These are phyloP conservation scores for Mesochorus sp. DNA, from an alignment of 2,888 invertebrate genomes.

Conservation along the genomic window DNA sequence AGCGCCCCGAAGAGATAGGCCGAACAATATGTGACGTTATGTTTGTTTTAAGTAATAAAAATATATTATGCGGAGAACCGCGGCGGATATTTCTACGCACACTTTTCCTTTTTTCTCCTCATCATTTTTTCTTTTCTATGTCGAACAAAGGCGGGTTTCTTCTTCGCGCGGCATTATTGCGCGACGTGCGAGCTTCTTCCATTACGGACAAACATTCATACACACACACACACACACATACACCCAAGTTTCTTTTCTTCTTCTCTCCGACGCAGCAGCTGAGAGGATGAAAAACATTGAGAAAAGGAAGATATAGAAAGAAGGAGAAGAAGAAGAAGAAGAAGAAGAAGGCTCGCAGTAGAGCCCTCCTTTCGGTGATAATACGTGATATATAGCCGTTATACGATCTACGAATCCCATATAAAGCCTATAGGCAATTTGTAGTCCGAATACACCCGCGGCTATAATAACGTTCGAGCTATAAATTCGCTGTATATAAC, in stretches of 20 bases:
- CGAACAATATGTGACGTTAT: constrained; percentile 48
- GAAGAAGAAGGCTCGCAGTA: constrained; percentile 34
- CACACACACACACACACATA: not conserved
- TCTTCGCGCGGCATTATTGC: constrained; percentile 52
- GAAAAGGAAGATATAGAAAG: too few species aligned
- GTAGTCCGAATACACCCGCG: constrained; percentile 67
- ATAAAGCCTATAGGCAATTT: constrained; percentile 68
- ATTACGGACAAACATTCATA: constrained; percentile 43
- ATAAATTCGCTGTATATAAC: constrained; percentile 67
- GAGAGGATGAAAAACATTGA: constrained; percentile 32
- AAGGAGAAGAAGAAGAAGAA: constrained; percentile 2
- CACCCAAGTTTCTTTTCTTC: constrained; percentile 47
- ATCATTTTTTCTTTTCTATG: constrained; percentile 15
- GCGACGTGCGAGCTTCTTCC: constrained; percentile 43
- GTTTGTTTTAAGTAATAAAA: constrained; percentile 62
- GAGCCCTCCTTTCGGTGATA: constrained; percentile 65
- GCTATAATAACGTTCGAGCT: constrained; percentile 67
- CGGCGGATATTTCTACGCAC: constrained; percentile 21
- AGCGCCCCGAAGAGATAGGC: constrained; percentile 30
- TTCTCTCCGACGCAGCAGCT: constrained; percentile 25
- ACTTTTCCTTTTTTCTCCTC: not conserved
- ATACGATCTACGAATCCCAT: constrained; percentile 68
- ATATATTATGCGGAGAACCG: constrained; percentile 37
- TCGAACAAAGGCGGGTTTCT: constrained; percentile 54
- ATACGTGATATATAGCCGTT: constrained; percentile 68